A percentile compares a stretch with the other conserved stretches of the same genome.
Conservation (phyloP, 1,140 invertebrate genomes). For the Trichonephila clavipes region DNA sequence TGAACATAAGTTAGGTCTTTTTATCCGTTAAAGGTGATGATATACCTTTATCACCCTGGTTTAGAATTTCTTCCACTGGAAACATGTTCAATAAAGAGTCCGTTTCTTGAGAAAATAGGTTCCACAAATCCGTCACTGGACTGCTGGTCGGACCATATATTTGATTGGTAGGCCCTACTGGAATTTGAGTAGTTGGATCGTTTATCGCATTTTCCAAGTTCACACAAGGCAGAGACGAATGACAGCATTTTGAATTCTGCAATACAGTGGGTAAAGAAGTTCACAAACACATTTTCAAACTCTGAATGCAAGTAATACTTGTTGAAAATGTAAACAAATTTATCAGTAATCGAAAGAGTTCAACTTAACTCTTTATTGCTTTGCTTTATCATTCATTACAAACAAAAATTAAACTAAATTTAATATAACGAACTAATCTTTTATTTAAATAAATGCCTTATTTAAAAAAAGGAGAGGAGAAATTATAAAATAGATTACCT, state of each 20-base stretch:
- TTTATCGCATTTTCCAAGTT: not conserved
- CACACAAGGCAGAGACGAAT: not conserved
- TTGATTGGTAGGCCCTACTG: not conserved
- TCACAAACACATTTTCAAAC: too few species aligned
- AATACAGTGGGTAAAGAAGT: not conserved
- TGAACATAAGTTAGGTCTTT: not conserved
- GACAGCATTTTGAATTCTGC: constrained; percentile 12
- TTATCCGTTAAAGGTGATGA: not conserved
- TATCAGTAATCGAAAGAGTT: too few species aligned
- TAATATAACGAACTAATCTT: too few species aligned
- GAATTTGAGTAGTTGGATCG: not conserved
- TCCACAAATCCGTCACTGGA: not conserved
- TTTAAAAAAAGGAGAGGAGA: not conserved
- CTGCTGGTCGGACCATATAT: not conserved
- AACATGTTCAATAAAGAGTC: not conserved
- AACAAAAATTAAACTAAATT: too few species aligned
- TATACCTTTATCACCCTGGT: constrained; percentile 30
- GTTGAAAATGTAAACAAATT: too few species aligned
- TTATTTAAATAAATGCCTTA: too few species aligned
- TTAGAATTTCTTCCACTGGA: constrained; percentile 25
- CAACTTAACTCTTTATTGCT: too few species aligned
- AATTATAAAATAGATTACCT: not conserved
- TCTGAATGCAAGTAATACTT: too few species aligned
- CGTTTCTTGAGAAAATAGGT: not conserved
- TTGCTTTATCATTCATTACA: too few species aligned